A percentile compares a stretch with the other conserved stretches of the same genome.
phyloP scores from a whole-genome alignment of 2,888 invertebrate species.

The Halictus ligatus region DNA sequence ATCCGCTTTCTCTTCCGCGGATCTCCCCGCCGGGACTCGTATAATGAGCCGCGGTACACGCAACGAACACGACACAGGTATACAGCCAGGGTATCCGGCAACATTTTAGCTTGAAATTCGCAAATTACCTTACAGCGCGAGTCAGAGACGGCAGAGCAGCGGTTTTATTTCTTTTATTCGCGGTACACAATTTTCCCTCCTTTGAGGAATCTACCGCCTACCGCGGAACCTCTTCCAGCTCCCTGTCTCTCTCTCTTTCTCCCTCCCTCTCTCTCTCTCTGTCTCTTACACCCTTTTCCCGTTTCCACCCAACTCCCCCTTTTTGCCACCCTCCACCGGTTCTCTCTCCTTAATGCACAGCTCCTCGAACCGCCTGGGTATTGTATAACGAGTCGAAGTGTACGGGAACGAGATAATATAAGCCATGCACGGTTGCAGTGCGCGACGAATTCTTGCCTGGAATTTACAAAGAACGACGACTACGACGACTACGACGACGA shows the following conservation, averaged over 20 bases:
- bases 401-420: conserved; percentile 55
- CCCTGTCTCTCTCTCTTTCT: not conserved
- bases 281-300: not conserved
- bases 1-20: conserved; percentile 32
- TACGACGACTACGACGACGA: conserved; percentile 40
- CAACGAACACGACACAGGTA: conserved; percentile 37
- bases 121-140: conserved; percentile 56
- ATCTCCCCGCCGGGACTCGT: conserved; percentile 30
- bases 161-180: conserved; percentile 55
- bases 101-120: conserved; percentile 46
- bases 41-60: conserved; percentile 50
- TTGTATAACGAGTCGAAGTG: conserved; percentile 60
- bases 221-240: not conserved
- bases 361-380: conserved; percentile 46
- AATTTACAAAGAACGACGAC: conserved; percentile 68
- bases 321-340: not conserved
- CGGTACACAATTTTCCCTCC: conserved; percentile 66
- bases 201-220: conserved; percentile 57
- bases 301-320: not conserved
- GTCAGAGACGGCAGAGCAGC: conserved; percentile 24
- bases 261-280: not conserved
- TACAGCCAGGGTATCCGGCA: conserved; percentile 27
- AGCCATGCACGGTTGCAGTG: conserved; percentile 43
- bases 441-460: conserved; percentile 56
- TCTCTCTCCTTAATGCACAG: not conserved